phyloP scores from a whole-genome alignment of 1,140 invertebrate species.

The Rhynchophorus ferrugineus region DNA sequence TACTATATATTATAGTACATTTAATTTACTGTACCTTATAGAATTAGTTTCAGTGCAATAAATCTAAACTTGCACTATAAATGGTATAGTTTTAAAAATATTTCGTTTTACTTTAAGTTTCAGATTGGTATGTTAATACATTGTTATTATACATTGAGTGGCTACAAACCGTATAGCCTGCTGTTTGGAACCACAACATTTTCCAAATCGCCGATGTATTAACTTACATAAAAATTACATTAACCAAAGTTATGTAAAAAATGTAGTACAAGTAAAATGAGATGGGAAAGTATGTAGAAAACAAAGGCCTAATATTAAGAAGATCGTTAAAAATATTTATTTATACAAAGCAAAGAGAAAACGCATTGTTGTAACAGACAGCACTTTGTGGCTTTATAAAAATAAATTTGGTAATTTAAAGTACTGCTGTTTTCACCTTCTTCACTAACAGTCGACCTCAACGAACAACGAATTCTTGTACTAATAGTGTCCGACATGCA shows the following conservation, averaged over 20 bases:
- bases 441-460: slow-evolving; percentile 2
- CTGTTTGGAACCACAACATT: neutral
- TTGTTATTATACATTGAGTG: too few species aligned
- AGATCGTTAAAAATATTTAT: slow-evolving; percentile 3
- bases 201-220: neutral
- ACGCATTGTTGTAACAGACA: slow-evolving; percentile 5
- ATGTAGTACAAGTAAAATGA: slow-evolving; percentile 1
- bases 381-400: slow-evolving; percentile 8
- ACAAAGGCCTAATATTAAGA: slow-evolving; percentile 5
- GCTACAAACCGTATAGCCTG: neutral
- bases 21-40: slow-evolving; percentile 15
- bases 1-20: slow-evolving; percentile 12
- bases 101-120: neutral
- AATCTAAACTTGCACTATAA: neutral
- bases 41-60: slow-evolving; percentile 9
- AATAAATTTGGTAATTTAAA: slow-evolving; percentile 4
- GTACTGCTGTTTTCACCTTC: neutral
- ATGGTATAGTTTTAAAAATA: neutral
- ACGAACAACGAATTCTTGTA: slow-evolving; percentile 1
- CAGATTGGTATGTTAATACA: neutral
- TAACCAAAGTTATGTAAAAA: slow-evolving; percentile 7
- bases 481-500: neutral
- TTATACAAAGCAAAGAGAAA: neutral
- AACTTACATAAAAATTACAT: neutral
- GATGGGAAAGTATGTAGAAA: slow-evolving; percentile 1